A percentile compares a stretch with the other conserved stretches of the same genome.
phyloP scores from a whole-genome alignment of 2,113 vertebrate species.

The Amphiprion percula region DNA sequence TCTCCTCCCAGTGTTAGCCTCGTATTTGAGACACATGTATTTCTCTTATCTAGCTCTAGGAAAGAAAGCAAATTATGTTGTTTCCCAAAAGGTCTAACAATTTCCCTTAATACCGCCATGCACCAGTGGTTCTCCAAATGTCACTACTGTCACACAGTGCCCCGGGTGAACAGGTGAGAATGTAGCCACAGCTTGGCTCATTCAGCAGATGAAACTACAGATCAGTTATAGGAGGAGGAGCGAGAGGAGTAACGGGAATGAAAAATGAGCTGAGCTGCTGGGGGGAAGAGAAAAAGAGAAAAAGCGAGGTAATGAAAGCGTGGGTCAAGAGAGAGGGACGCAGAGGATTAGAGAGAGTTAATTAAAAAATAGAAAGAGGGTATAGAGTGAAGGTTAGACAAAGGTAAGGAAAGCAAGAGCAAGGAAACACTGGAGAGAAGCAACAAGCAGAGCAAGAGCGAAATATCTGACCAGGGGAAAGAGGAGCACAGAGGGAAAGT shows the following conservation, averaged over 20 bases:
- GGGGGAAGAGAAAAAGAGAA: conserved; percentile 18
- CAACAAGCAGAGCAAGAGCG: conserved; percentile 17
- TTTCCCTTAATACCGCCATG: neutral
- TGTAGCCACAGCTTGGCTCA: neutral
- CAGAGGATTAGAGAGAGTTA: conserved; percentile 65
- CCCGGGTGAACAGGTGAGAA: conserved; percentile 27
- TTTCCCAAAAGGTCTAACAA: neutral
- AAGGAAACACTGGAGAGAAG: conserved; percentile 1
- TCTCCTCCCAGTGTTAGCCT: neutral
- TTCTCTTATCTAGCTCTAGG: neutral
- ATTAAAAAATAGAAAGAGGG: conserved; percentile 60
- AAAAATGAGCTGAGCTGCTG: conserved; percentile 32
- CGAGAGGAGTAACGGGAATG: conserved; percentile 13
- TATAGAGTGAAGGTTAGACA: conserved; percentile 47
- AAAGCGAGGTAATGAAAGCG: conserved; percentile 55
- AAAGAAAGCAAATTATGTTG: neutral
- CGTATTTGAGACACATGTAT: neutral
- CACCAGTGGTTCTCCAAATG: neutral
- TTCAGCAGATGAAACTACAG: neutral
- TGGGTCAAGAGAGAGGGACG: conserved; percentile 49
- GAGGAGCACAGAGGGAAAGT: conserved; percentile 25
- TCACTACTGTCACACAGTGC: conserved; percentile 5
- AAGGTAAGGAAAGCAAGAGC: conserved; percentile 48
- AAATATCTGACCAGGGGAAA: conserved; percentile 29
- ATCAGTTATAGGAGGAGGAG: conserved; percentile 2